Evolutionary conservation across 92 coral and sea anemone genomes (phyloP).

Genomic region (Pocillopora meandrina): DNA sequence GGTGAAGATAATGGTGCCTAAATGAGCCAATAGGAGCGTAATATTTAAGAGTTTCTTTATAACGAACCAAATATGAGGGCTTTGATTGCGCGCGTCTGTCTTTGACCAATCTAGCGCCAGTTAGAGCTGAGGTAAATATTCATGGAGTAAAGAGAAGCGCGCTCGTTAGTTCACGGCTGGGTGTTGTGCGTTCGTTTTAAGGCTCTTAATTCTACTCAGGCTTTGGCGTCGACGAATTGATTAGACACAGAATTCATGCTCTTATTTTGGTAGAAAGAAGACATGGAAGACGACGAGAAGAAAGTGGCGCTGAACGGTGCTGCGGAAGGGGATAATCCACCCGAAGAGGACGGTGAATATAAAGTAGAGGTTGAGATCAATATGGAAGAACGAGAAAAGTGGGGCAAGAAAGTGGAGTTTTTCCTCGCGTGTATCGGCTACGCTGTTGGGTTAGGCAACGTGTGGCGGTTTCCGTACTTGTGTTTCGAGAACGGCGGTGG

Average conservation of each 20-base stretch:
- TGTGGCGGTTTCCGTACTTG: slow-evolving; percentile 97
- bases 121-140: slow-evolving; percentile 32
- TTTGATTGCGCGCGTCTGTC: slow-evolving; percentile 22
- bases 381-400: slow-evolving; percentile 84
- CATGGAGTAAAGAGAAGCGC: slow-evolving; percentile 23
- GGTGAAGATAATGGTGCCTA: slow-evolving; percentile 33
- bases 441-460: slow-evolving; percentile 97
- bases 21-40: slow-evolving; percentile 38
- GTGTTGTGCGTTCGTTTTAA: slow-evolving; percentile 39
- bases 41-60: slow-evolving; percentile 26
- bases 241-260: slow-evolving; percentile 30
- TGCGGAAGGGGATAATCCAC: slow-evolving; percentile 50
- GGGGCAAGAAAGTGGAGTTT: slow-evolving; percentile 97
- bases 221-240: not conserved
- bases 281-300: slow-evolving; percentile 62
- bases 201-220: not conserved
- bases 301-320: slow-evolving; percentile 69
- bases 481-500: slow-evolving; percentile 98
- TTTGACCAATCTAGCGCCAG: slow-evolving; percentile 35
- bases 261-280: slow-evolving; percentile 29
- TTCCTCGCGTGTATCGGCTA: slow-evolving; percentile 95
- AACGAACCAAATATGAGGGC: slow-evolving; percentile 20
- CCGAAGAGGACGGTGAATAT: slow-evolving; percentile 45
- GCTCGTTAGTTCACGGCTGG: slow-evolving; percentile 43
- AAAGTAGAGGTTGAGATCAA: slow-evolving; percentile 71